Evolutionary conservation across 1,140 invertebrate genomes (phyloP).

Genomic region (Lepidurus apus): DNA sequence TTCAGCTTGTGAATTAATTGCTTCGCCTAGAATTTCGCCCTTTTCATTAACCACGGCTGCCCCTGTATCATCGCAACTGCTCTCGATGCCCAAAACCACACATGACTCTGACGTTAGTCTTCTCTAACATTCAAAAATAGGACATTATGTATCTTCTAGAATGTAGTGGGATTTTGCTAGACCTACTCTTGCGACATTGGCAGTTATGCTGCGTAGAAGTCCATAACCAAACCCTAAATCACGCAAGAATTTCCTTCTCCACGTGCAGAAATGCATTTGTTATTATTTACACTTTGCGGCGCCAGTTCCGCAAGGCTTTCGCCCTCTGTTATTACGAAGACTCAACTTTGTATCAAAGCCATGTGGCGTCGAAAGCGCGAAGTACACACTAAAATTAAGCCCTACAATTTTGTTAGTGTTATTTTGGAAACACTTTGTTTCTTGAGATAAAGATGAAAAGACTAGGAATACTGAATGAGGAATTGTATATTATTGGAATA

Average conservation of each 20-base stretch:
- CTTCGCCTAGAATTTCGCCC: constrained; percentile 71
- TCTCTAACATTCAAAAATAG: background rate
- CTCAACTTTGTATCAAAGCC: no score
- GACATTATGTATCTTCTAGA: background rate
- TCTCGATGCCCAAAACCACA: constrained; percentile 84
- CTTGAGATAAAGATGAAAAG: no score
- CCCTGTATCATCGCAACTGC: constrained; percentile 97
- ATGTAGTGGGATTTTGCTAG: background rate
- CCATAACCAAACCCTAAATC: background rate
- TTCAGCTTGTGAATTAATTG: constrained; percentile 66
- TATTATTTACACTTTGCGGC: background rate
- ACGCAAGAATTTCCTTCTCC: background rate
- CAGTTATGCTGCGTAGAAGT: background rate
- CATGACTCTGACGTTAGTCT: constrained; percentile 27
- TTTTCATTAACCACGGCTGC: constrained; percentile 71
- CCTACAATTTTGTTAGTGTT: no score
- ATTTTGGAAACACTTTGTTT: no score
- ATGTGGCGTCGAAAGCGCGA: no score
- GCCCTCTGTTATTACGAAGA: no score
- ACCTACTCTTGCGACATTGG: background rate
- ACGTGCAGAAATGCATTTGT: background rate
- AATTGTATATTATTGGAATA: no score
- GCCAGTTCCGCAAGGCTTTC: no score
- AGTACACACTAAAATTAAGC: no score
- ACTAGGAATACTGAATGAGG: no score